Evolutionary conservation across 2,797 vertebrate genomes (phyloP), one percentile per base, ranked within the genome.

Genomic region (Pseudomugil gertrudae): DNA sequence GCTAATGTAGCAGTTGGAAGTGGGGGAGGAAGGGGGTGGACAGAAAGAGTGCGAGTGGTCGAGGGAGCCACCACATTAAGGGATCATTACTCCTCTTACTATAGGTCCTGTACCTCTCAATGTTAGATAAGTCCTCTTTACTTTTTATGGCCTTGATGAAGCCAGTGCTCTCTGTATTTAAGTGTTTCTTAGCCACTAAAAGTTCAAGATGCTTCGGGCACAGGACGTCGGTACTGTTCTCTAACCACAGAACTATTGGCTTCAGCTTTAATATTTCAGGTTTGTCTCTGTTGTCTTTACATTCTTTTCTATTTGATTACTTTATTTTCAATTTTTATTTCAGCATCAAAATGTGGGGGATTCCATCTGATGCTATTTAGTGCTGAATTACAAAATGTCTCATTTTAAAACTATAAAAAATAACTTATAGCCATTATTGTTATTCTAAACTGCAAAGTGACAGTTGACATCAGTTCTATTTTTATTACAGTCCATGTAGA

Each of bases 1-100:
- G 85, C 91, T 92, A 92, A 93, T 92, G 90, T 84, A 91, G 88
- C 82, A 83, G 87, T 66, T 74, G 83, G 69, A 72, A 45, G 78
- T 64, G 57, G 80, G 57, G 63, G 72, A 24, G 56, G 32, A 2
- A 29, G 59, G 7, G 38, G 21, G 35, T 13, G 6, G 74, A 65
- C 57, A 70, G 72, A 74, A 68, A 69, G 83, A 82, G 80, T 71
- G 84, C 6, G 26, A 81, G 88, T 84, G 85, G 83, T 84, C 74
- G 81, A 76, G 70, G 63, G 70, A 83, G 89, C 85, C 90, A 88
- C 85, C 83, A 65, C 89, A 93, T 91, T 91, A 91, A 91, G 84
- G 77, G 81, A 88, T 92, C 87, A 91, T 92, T 92, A 90, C 83
- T 88, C 85, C 79, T 90, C 81, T 62, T 70, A 55, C 58, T 84